phyloP scores from a whole-genome alignment of 2,797 vertebrate species.

The Spatula clypeata region DNA sequence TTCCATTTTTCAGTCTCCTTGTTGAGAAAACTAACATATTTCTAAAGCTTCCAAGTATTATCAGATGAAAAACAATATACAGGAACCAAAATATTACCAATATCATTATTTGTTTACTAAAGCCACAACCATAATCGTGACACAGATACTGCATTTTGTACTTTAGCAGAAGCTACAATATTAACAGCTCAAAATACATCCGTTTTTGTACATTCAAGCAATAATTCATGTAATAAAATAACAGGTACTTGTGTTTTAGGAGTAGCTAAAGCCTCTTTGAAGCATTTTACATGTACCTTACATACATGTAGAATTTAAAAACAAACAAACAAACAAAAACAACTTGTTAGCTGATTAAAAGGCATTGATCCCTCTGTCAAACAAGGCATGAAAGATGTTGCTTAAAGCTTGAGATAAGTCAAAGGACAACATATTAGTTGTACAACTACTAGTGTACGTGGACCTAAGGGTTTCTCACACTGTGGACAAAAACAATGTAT shows the following conservation, averaged over 20 bases:
- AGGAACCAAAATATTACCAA: background rate
- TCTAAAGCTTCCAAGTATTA: background rate
- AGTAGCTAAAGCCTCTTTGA: conserved; percentile 25
- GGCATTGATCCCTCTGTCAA: background rate
- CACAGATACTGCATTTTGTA: background rate
- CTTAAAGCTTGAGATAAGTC: conserved; percentile 20
- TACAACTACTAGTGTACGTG: background rate
- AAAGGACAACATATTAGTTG: background rate
- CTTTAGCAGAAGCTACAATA: background rate
- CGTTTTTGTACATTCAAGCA: background rate
- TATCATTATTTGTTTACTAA: background rate
- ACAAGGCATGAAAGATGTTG: conserved; percentile 17
- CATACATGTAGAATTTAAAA: background rate
- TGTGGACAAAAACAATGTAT: background rate
- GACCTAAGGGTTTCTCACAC: background rate
- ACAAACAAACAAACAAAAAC: too few species aligned
- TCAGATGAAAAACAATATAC: background rate
- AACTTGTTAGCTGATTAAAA: background rate
- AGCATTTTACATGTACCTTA: background rate
- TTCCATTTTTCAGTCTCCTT: background rate
- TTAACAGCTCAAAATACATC: background rate
- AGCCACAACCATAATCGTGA: background rate
- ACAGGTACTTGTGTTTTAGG: background rate
- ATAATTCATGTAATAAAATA: background rate
- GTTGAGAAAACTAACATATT: background rate